phyloP scores from a whole-genome alignment of 2,888 invertebrate genomes.

The Julus scandinavius region DNA sequence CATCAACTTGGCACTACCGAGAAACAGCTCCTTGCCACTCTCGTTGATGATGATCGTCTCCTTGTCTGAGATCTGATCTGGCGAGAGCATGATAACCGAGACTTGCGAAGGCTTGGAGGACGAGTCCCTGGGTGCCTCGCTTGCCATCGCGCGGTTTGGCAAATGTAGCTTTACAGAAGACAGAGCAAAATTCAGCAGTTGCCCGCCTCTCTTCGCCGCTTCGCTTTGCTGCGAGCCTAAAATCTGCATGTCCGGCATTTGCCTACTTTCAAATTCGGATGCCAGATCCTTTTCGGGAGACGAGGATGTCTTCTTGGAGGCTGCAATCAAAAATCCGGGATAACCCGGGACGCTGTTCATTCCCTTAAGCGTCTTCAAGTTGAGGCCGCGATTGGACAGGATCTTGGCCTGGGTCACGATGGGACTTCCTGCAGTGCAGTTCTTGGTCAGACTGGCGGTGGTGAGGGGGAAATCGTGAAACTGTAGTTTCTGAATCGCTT shows the following conservation, averaged over 20 bases:
- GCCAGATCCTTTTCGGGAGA: not conserved
- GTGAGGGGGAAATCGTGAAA: constrained; percentile 64
- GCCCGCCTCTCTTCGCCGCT: not conserved
- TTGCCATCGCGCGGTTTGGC: not conserved
- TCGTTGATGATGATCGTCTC: not conserved
- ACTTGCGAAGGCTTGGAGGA: constrained; percentile 43
- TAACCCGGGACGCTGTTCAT: constrained; percentile 50
- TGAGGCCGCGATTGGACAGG: constrained; percentile 54
- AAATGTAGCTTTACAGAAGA: constrained; percentile 50
- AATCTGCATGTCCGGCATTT: not conserved
- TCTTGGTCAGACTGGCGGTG: constrained; percentile 60
- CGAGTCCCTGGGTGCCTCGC: not conserved
- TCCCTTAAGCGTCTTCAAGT: constrained; percentile 55
- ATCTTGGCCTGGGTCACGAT: constrained; percentile 62
- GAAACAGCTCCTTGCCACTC: not conserved
- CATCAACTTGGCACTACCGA: not conserved
- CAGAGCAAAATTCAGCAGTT: constrained; percentile 44
- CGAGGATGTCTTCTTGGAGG: not conserved
- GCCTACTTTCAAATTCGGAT: not conserved
- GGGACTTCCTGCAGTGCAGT: constrained; percentile 56
- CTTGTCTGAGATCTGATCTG: constrained; percentile 19
- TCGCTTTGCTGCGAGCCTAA: not conserved
- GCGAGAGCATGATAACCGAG: constrained; percentile 51
- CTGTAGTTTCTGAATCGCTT: constrained; percentile 63
- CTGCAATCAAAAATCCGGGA: constrained; percentile 52